Percentiles rank a stretch among this genome's conserved stretches.
Conservation (phyloP, 2,113 vertebrate species). For the Mustela lutreola region DNA sequence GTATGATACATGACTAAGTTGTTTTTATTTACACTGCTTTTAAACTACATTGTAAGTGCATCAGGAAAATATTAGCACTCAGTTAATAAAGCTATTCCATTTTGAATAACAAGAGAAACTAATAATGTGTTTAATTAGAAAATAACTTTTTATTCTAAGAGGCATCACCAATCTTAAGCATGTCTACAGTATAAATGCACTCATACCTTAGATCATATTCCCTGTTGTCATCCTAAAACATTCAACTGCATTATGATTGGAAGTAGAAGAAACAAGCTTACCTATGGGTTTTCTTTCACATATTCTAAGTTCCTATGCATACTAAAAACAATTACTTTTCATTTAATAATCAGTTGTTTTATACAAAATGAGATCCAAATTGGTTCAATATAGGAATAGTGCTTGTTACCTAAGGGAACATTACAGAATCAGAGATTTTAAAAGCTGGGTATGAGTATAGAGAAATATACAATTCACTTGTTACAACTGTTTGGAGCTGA, state of each 20-base stretch:
- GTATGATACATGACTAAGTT: background rate
- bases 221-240: background rate
- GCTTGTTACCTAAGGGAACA: background rate
- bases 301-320: background rate
- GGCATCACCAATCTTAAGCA: conserved; percentile 67
- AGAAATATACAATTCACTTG: background rate
- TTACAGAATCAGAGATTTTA: background rate
- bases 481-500: background rate
- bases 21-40: conserved; percentile 60
- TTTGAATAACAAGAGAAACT: conserved; percentile 73
- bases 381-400: background rate
- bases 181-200: background rate
- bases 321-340: background rate
- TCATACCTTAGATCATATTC: background rate
- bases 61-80: conserved; percentile 68
- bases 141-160: conserved; percentile 71
- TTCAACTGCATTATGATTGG: background rate
- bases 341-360: background rate
- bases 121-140: conserved; percentile 77
- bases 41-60: conserved; percentile 64
- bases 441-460: background rate
- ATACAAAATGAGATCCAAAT: background rate
- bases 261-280: background rate
- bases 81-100: conserved; percentile 79
- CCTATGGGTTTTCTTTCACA: background rate